Evolutionary conservation across 2,797 vertebrate genomes (phyloP).

Genomic region (Acridotheres tristis): DNA sequence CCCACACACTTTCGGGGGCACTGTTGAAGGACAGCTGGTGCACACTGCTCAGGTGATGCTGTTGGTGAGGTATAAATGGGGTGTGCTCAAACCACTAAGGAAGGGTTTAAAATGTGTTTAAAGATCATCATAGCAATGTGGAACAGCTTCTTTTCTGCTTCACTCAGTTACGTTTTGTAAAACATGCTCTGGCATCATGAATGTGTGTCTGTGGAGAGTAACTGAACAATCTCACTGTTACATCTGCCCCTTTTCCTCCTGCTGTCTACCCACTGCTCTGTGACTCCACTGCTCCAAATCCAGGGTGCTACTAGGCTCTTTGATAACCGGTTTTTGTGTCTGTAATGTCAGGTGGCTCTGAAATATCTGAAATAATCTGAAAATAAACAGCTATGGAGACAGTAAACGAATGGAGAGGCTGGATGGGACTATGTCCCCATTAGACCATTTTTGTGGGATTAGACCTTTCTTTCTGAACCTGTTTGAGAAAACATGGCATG

Average conservation of each 20-base stretch:
- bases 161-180: not conserved
- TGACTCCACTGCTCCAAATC: not conserved
- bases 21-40: not conserved
- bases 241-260: not conserved
- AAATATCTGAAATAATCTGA: not conserved
- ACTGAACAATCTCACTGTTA: not conserved
- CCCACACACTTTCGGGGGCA: not conserved
- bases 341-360: not conserved
- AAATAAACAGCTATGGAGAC: not conserved
- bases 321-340: not conserved
- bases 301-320: not conserved
- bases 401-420: not conserved
- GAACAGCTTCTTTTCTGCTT: not conserved
- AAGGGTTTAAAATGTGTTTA: not conserved
- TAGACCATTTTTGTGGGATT: not conserved
- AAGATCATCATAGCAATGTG: not conserved
- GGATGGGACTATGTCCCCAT: not conserved
- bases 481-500: not conserved
- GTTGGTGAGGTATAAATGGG: not conserved
- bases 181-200: not conserved
- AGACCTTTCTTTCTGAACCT: not conserved
- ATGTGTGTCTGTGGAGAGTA: not conserved
- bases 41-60: conserved; percentile 27
- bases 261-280: not conserved
- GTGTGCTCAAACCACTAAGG: not conserved